Percentiles rank a stretch among this genome's conserved stretches.
Evolutionary conservation across 2,797 vertebrate genomes (phyloP).

Genomic region (Anolis apletophallus): DNA sequence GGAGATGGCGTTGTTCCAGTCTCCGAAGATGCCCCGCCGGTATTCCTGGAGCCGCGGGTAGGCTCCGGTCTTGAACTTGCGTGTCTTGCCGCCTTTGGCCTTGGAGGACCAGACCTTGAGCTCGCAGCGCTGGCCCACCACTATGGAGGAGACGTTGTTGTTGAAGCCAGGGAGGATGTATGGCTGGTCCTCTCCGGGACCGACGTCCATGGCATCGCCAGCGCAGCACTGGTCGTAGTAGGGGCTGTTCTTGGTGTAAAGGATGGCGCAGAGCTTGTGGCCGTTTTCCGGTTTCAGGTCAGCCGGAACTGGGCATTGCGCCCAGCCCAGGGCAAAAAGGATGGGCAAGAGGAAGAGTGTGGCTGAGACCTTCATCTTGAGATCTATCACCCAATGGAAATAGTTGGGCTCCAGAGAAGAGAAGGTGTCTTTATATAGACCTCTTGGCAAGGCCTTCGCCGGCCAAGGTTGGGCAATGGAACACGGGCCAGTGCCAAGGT

Average conservation of each 20-base stretch:
- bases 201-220: constrained; percentile 55
- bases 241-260: constrained; percentile 72
- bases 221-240: constrained; percentile 81
- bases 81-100: constrained; percentile 68
- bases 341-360: neutral
- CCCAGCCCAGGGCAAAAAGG: constrained; percentile 29
- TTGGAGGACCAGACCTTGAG: constrained; percentile 75
- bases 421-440: neutral
- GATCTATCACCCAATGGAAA: too few species aligned
- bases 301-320: constrained; percentile 65
- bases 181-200: constrained; percentile 66
- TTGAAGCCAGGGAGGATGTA: constrained; percentile 69
- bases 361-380: neutral
- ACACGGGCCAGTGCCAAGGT: neutral
- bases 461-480: neutral
- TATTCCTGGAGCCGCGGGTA: constrained; percentile 78
- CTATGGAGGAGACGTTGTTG: constrained; percentile 73
- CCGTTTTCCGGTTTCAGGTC: constrained; percentile 45
- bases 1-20: constrained; percentile 80
- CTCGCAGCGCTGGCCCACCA: constrained; percentile 76
- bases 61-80: constrained; percentile 48
- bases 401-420: rapidly evolving
- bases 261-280: constrained; percentile 73
- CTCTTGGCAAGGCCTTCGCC: too few species aligned
- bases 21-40: constrained; percentile 63